phyloP scores from a whole-genome alignment of 2,113 vertebrate genomes.

The Tetrax tetrax region DNA sequence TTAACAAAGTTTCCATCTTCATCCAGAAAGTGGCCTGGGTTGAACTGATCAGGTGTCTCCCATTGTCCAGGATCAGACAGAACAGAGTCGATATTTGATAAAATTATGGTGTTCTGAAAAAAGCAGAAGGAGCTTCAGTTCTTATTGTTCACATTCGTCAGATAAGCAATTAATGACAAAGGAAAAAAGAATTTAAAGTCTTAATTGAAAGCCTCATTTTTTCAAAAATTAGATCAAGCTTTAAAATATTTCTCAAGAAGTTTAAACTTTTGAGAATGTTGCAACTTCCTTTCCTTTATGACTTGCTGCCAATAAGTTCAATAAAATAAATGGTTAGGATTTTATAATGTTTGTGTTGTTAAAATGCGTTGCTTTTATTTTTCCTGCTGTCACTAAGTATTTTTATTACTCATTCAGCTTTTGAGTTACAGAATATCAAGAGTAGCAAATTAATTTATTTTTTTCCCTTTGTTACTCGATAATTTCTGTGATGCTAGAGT shows the following conservation, averaged over 20 bases:
- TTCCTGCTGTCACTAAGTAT: not conserved
- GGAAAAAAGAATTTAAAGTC: not conserved
- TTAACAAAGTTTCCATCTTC: conserved; percentile 54
- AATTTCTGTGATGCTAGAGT: not conserved
- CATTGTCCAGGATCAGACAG: conserved; percentile 53
- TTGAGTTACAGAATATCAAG: not conserved
- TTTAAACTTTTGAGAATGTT: not conserved
- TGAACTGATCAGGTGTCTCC: conserved; percentile 64
- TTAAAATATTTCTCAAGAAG: not conserved
- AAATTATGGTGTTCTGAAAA: conserved; percentile 46
- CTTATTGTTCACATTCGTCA: not conserved
- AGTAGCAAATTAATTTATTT: not conserved
- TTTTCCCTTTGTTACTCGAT: not conserved
- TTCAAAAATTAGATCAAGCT: not conserved
- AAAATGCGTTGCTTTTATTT: not conserved
- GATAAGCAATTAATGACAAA: not conserved
- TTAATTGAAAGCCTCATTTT: not conserved
- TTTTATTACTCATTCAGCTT: not conserved
- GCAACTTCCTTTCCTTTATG: not conserved
- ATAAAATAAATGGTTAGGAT: not conserved
- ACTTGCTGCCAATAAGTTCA: not conserved
- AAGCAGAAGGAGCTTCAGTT: not conserved
- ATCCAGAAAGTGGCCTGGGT: conserved; percentile 63
- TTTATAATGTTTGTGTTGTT: not conserved
- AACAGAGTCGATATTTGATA: conserved; percentile 56